Base-by-base conservation (phyloP, 2,113 vertebrate species). In the Lates calcarifer region DNA sequence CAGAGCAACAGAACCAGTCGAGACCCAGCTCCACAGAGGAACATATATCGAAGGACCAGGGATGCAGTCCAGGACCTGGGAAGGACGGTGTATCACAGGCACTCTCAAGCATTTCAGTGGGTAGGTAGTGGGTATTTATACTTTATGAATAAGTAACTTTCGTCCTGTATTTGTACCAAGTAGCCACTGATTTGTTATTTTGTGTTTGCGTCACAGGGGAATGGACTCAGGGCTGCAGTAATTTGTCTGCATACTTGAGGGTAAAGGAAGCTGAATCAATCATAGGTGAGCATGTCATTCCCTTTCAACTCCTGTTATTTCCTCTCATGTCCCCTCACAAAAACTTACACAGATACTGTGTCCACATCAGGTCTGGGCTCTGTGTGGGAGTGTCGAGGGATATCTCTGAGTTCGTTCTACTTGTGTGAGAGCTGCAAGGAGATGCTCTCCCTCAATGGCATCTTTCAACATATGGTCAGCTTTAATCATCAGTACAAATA, bases 391-490 rank as follows among this genome's bases (percentile, higher is more conserved):
- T 93, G 90, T 35, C 74, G 22, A 18, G 84, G 75, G 1, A 43
- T 28, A 0, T 29, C 33, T 35, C 15, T 5, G 33, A n/a, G 9
- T 0, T 28, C 81, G 0, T 81, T 93, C 72, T 94, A n/a, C 77
- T 67, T 94, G 61, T 94, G 93, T 64, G 81, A 81, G 43, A 84
- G 86, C 86, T 94, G 93, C 37, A 39, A 22, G 0, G 43, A 68
- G 58, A 88, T 0, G 0, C 5, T 93, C 20, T 22, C 6, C 2
- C 0, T 2, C 17, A 3, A 1, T 0, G n/a, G 84, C 1, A 72
- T 93, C 39, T 88, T 53, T 72, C 8, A 51, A 1, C 93, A 93
- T 74, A 35, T 93, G 71, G 1, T 51, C 57, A 89, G 83, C 45
- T 0, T 0, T 0, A 0, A 66, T 1, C 93, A 94, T 81, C 39